phyloP scores from a whole-genome alignment of 23 tunicate genomes.

The Trididemnum clinides region DNA sequence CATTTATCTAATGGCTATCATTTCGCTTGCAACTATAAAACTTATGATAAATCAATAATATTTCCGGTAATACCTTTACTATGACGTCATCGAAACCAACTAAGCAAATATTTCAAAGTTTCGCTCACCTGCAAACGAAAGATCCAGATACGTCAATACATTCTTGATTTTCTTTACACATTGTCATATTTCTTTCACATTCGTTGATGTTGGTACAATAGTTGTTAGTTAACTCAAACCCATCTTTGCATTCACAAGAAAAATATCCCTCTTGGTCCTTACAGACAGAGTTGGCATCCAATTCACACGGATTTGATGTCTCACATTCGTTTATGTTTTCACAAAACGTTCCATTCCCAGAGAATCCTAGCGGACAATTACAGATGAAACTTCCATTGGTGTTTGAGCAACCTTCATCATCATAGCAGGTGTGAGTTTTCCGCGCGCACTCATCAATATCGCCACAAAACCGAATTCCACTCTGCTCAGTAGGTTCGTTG shows the following conservation, averaged over 20 bases:
- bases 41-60: no score
- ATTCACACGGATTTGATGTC: background rate
- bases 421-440: background rate
- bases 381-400: constrained; percentile 13
- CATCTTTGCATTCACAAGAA: background rate
- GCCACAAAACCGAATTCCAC: no score
- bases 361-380: constrained; percentile 30
- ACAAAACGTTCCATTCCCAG: background rate
- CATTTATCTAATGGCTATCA: no score
- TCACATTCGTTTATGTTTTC: background rate
- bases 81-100: no score
- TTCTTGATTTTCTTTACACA: background rate
- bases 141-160: constrained; percentile 28
- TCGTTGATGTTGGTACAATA: constrained; percentile 38
- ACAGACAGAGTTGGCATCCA: background rate
- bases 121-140: constrained; percentile 17
- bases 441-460: constrained; percentile 37
- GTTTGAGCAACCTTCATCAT: background rate
- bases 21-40: no score
- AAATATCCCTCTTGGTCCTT: background rate
- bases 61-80: no score
- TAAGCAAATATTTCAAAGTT: no score
- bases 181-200: background rate
- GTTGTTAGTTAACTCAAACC: background rate
- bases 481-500: constrained; percentile 8